Evolutionary conservation across 2,113 vertebrate species (phyloP).

Genomic region (Thinocorus orbignyianus): DNA sequence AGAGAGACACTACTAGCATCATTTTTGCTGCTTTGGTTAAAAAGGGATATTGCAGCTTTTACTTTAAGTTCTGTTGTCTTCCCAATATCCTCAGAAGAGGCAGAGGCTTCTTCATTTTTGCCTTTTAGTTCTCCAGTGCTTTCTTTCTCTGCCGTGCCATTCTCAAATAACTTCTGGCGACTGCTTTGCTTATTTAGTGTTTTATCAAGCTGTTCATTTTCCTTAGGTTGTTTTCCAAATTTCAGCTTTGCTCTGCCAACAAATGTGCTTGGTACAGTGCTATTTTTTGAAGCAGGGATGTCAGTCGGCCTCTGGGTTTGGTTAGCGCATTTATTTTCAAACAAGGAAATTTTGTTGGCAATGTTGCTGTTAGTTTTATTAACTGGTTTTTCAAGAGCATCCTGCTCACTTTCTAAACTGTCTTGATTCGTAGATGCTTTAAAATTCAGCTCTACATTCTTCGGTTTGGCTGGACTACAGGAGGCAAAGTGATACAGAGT

Average conservation of each 20-base stretch:
- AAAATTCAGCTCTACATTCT: constrained; percentile 79
- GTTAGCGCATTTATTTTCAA: constrained; percentile 79
- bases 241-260: constrained; percentile 81
- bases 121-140: constrained; percentile 43
- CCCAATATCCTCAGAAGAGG: neutral
- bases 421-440: constrained; percentile 70
- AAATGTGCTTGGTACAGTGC: constrained; percentile 69
- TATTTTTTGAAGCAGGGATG: constrained; percentile 60
- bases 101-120: constrained; percentile 14
- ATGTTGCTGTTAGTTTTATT: constrained; percentile 78
- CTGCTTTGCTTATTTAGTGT: constrained; percentile 30
- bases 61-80: constrained; percentile 46
- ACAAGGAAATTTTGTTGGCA: constrained; percentile 83
- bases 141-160: constrained; percentile 55
- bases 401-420: constrained; percentile 67
- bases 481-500: constrained; percentile 39
- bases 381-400: constrained; percentile 70
- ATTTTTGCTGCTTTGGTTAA: constrained; percentile 32
- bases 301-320: constrained; percentile 73
- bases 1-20: constrained; percentile 2
- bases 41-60: constrained; percentile 31
- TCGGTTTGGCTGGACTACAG: constrained; percentile 79
- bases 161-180: constrained; percentile 61
- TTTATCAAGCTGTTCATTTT: constrained; percentile 70
- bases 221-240: constrained; percentile 76